phyloP scores from a whole-genome alignment of 2,113 vertebrate species.

The Poicephalus meyeri region DNA sequence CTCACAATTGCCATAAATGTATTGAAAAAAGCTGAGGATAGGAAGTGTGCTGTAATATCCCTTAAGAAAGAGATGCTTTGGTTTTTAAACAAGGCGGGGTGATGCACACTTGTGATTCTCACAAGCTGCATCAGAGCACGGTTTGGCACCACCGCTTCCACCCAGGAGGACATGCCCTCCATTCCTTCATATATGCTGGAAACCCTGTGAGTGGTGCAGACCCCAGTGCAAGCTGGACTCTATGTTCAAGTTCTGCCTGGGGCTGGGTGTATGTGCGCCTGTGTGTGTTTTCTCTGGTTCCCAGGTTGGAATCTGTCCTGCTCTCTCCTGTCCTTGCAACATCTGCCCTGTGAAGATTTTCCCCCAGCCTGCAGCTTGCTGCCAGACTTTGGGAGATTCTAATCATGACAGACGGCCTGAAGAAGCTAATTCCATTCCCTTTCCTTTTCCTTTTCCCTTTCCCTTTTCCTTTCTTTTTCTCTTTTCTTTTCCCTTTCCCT shows the following conservation, averaged over 20 bases:
- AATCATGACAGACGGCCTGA: background rate
- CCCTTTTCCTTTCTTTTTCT: background rate
- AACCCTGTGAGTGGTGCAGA: background rate
- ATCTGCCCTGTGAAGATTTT: background rate
- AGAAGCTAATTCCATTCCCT: background rate
- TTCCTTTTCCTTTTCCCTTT: background rate
- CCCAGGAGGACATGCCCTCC: background rate
- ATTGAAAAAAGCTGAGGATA: background rate
- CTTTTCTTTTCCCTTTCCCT: background rate
- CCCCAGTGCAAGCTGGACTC: background rate
- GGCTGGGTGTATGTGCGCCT: accelerated
- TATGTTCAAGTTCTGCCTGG: background rate
- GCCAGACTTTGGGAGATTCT: background rate
- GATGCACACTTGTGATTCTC: accelerated
- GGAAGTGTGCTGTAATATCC: accelerated
- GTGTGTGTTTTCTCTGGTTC: background rate
- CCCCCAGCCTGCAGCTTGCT: accelerated
- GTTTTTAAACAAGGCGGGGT: background rate
- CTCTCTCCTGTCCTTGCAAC: background rate
- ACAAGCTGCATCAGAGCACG: accelerated
- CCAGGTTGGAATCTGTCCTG: background rate
- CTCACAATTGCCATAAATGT: background rate
- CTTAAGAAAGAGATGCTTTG: background rate
- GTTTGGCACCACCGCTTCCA: background rate
- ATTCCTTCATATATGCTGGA: accelerated